Evolutionary conservation across 35 echinoderm and acorn worm species (phyloP), one percentile per base, ranked within the genome.

Genomic region (Patiria miniata): DNA sequence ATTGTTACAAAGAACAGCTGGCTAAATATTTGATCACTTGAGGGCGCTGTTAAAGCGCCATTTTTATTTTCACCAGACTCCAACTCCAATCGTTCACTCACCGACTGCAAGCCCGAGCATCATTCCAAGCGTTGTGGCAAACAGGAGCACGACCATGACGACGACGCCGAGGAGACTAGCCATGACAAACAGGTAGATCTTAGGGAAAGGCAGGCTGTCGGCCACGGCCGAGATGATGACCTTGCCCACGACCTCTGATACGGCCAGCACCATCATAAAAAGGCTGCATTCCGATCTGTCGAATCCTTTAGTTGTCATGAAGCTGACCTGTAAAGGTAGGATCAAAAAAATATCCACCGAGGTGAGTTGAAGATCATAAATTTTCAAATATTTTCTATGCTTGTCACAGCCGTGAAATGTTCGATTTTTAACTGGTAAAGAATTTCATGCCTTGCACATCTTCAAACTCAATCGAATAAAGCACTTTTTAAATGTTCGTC

Each of bases 281-380:
- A 95, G 55, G 56, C 89, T 81, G 40, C 93, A 84, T 16, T 91
- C 85, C 12, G 81, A 59, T 58, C 87, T 80, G n/a, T 51, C 57
- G 39, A 95, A 92, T 1, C 93, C 93, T 18, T 82, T 84, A 33
- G 90, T 95, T 6, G 91, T 95, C 93, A 95, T 95, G 55, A 95
- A 95, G 60, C 89, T 95, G 33, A 91, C 89, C 93, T 95, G 59
- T 21, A 77, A 79, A 58, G 51, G 14, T 12, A 51, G 22, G 40
- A 83, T 22, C 47, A 51, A 40, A 39, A 81, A 81, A 30, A 40
- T 81, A 16, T 77, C 34, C 68, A 77, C 0, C 1, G 30, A 10
- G 21, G 9, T 16, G 14, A 77, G 68, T 28, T 77, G 9, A 10
- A 28, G 14, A 28, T 55, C 52, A 9, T 55, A n/a, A n/a, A n/a